Evolutionary conservation across 1,140 invertebrate genomes (phyloP).

Genomic region (Eurosta solidaginis): DNA sequence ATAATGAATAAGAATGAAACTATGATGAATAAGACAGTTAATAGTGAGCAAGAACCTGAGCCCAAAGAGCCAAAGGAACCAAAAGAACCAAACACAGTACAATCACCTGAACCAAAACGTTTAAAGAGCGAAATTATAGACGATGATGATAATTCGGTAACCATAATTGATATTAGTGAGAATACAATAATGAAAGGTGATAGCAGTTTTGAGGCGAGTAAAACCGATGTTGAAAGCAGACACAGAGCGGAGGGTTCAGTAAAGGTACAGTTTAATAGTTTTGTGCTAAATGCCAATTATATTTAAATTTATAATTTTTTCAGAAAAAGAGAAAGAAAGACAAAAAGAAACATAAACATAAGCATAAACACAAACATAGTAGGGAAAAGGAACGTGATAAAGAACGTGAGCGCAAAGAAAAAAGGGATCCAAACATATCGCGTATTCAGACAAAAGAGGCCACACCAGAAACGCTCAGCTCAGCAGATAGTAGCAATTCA

Average conservation of each 20-base stretch:
- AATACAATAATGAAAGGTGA: constrained; percentile 39
- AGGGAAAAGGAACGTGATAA: constrained; percentile 61
- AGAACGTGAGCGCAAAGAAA: constrained; percentile 60
- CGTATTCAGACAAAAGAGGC: constrained; percentile 61
- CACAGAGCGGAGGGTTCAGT: constrained; percentile 60
- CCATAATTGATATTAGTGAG: constrained; percentile 45
- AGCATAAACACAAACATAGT: constrained; percentile 76
- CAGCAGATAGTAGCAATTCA: constrained; percentile 63
- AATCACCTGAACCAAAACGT: constrained; percentile 33
- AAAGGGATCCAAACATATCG: constrained; percentile 60
- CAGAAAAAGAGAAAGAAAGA: constrained; percentile 81
- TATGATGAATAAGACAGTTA: too few species aligned
- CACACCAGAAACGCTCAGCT: constrained; percentile 65
- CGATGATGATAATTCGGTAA: constrained; percentile 48
- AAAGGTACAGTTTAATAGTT: constrained; percentile 62
- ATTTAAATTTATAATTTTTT: constrained; percentile 55
- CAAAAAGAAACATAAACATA: constrained; percentile 81
- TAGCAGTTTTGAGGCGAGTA: constrained; percentile 43
- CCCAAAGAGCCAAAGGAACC: neutral
- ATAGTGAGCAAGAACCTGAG: constrained; percentile 30
- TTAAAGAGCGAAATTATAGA: constrained; percentile 43
- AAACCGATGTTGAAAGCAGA: constrained; percentile 41
- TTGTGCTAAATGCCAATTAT: neutral
- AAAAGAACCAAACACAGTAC: too few species aligned
- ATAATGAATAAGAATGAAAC: too few species aligned